These are phyloP conservation scores for Mustela nigripes DNA, from an alignment of 2,113 vertebrate species.

Conservation along the genomic window DNA sequence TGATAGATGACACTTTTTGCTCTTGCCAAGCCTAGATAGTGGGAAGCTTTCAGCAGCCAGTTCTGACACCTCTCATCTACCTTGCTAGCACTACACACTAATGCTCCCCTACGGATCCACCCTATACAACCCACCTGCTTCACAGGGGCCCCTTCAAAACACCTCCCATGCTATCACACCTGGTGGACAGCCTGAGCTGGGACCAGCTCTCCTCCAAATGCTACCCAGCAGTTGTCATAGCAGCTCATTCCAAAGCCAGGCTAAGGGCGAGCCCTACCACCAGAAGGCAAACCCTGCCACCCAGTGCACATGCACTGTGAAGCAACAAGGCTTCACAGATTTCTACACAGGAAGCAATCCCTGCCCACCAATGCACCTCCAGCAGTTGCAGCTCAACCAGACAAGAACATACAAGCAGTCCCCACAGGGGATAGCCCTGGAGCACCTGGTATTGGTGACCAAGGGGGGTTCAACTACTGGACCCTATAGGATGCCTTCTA, in stretches of 20 bases:
- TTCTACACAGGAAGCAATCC: background rate
- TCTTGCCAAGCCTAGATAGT: background rate
- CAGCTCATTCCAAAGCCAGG: background rate
- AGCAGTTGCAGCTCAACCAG: no score
- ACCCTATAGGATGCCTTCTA: no score
- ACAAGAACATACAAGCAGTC: no score
- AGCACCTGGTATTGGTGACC: no score
- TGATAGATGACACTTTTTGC: background rate
- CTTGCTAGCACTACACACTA: background rate
- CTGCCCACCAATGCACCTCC: background rate
- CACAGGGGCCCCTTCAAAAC: background rate
- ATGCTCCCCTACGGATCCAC: background rate
- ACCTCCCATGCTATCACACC: background rate
- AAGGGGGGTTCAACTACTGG: no score
- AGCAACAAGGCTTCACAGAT: background rate
- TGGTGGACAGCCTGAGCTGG: background rate
- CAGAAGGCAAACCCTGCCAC: background rate
- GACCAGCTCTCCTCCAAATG: background rate
- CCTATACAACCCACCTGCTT: background rate
- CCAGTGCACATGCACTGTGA: background rate
- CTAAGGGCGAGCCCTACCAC: background rate
- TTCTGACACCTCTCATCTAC: background rate
- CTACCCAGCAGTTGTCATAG: background rate
- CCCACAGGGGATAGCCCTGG: no score
- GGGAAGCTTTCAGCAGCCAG: background rate